Conservation (phyloP, 2,888 invertebrate genomes). For the Cistogaster globosa region DNA sequence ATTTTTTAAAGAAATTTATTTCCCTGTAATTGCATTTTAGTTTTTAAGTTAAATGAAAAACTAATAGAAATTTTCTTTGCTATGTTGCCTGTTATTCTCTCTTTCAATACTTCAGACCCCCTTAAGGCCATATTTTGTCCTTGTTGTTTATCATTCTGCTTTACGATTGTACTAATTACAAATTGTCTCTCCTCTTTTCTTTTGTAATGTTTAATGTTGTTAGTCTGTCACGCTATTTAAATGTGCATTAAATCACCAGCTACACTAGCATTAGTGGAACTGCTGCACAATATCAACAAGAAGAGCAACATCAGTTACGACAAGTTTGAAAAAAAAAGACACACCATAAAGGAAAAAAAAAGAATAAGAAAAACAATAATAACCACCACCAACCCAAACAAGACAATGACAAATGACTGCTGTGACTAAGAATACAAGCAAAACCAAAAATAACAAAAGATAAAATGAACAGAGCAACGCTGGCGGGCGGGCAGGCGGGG, state of each 20-base stretch:
- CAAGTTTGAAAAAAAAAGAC: slow-evolving; percentile 17
- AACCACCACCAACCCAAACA: slow-evolving; percentile 43
- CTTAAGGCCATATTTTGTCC: background rate
- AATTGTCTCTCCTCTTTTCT: slow-evolving; percentile 35
- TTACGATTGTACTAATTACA: slow-evolving; percentile 31
- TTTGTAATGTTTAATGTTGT: slow-evolving; percentile 30
- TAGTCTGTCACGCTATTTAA: slow-evolving; percentile 45
- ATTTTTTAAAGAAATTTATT: no score
- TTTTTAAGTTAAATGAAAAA: background rate
- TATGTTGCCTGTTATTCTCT: background rate
- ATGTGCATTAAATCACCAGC: slow-evolving; percentile 49
- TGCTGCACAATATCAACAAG: slow-evolving; percentile 22
- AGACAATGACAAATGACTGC: slow-evolving; percentile 69
- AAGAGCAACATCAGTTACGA: slow-evolving; percentile 47
- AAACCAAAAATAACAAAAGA: slow-evolving; percentile 51
- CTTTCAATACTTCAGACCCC: background rate
- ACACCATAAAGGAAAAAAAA: background rate
- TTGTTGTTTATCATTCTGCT: slow-evolving; percentile 15
- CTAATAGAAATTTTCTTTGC: background rate
- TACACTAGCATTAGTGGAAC: slow-evolving; percentile 13
- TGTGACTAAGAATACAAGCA: slow-evolving; percentile 12
- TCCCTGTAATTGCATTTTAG: background rate
- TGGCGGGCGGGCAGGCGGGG: background rate
- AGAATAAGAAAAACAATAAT: background rate
- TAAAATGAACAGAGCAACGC: slow-evolving; percentile 32